Evolutionary conservation across 23 tunicate genomes (phyloP).

Genomic region (Styela plicata): DNA sequence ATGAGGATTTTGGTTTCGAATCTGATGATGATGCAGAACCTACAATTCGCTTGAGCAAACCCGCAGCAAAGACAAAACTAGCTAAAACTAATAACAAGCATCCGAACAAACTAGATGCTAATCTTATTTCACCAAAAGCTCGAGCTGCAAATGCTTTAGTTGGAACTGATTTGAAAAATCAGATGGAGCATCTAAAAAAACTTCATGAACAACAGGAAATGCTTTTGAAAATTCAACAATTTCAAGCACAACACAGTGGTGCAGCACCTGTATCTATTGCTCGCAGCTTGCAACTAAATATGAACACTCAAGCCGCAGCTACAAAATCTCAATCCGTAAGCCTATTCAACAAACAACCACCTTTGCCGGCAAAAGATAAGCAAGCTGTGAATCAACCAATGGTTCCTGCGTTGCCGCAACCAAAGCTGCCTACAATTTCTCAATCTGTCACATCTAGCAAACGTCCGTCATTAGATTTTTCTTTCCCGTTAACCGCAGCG

Average conservation of each 20-base stretch:
- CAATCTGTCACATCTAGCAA: background rate
- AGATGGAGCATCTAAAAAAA: conserved; percentile 14
- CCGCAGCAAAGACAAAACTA: background rate
- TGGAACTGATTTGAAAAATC: conserved; percentile 12
- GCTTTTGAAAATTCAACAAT: conserved; percentile 17
- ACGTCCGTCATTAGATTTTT: background rate
- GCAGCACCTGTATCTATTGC: background rate
- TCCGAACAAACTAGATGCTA: background rate
- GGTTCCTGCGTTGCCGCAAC: background rate
- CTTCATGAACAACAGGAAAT: conserved; percentile 11
- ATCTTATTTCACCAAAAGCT: background rate
- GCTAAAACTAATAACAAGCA: background rate
- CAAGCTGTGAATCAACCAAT: background rate
- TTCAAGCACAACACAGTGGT: conserved; percentile 3
- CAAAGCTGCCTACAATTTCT: background rate
- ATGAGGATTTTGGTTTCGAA: conserved; percentile 12
- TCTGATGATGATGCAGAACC: conserved; percentile 21
- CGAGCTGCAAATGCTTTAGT: background rate
- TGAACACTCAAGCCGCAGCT: background rate
- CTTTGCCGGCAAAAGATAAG: background rate
- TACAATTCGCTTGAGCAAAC: conserved; percentile 9
- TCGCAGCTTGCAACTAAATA: background rate
- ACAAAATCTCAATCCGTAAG: background rate
- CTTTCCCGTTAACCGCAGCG: no score
- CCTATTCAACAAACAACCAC: background rate